Percentiles rank a stretch among this genome's conserved stretches.
phyloP scores from a whole-genome alignment of 23 tunicate genomes.

The Clavelina lepadiformis region DNA sequence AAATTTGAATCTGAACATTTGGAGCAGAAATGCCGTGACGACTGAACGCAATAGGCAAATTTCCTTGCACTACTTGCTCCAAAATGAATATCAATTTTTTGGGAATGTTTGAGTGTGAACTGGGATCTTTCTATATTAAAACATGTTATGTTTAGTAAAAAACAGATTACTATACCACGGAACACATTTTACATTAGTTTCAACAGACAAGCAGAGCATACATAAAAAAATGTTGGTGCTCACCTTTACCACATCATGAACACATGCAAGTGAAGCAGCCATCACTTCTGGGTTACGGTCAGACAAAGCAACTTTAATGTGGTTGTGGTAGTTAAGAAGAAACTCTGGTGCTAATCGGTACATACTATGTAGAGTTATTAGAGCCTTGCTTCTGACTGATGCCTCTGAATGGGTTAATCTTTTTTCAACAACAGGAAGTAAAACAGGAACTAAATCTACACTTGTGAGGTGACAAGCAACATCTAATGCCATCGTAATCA shows the following conservation, averaged over 20 bases:
- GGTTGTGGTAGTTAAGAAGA: slow-evolving; percentile 20
- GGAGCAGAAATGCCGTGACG: slow-evolving; percentile 65
- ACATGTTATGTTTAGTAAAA: too few relatives aligned
- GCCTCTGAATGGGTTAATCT: slow-evolving; percentile 13
- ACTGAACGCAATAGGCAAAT: slow-evolving; percentile 51
- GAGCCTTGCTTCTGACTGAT: slow-evolving; percentile 27
- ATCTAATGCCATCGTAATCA: slow-evolving; percentile 32
- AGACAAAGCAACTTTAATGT: slow-evolving; percentile 33
- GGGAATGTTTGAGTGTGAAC: background rate
- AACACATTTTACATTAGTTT: background rate
- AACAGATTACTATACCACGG: too few relatives aligned
- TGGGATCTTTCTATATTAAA: background rate
- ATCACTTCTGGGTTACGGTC: slow-evolving; percentile 67
- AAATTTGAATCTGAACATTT: slow-evolving; percentile 30
- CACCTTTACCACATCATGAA: slow-evolving; percentile 36
- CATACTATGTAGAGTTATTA: slow-evolving; percentile 33
- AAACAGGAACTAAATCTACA: slow-evolving; percentile 59
- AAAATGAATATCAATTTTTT: slow-evolving; percentile 42
- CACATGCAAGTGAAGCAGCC: slow-evolving; percentile 49
- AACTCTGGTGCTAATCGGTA: slow-evolving; percentile 41
- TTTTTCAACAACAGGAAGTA: slow-evolving; percentile 47
- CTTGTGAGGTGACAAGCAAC: slow-evolving; percentile 22
- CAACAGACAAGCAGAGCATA: background rate
- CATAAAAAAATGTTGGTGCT: too few relatives aligned
- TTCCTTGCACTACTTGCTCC: slow-evolving; percentile 45